Evolutionary conservation across 1,140 invertebrate species (phyloP).

Genomic region (Schlechtendalia chinensis): DNA sequence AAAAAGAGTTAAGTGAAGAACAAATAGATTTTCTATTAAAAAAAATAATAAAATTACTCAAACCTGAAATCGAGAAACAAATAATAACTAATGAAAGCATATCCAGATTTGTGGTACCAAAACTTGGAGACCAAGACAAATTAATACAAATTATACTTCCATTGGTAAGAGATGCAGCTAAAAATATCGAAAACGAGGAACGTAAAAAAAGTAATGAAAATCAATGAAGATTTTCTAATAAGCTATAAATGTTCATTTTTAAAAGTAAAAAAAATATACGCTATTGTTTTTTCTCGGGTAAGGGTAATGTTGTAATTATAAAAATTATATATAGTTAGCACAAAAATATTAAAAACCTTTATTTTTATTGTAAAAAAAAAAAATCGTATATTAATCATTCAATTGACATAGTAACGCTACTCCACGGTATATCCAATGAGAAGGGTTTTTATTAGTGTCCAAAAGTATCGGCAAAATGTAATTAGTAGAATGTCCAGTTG

Average conservation of each 20-base stretch:
- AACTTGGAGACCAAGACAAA: conserved; percentile 16
- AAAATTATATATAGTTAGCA: background rate
- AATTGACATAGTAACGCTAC: conserved; percentile 82
- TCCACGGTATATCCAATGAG: conserved; percentile 86
- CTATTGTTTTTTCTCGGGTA: background rate
- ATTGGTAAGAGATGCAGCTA: background rate
- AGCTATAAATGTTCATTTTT: background rate
- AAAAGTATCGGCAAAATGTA: conserved; percentile 79
- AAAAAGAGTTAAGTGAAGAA: conserved; percentile 8
- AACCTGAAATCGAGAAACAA: conserved; percentile 22
- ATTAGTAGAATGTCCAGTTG: conserved; percentile 89
- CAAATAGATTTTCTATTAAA: conserved; percentile 17
- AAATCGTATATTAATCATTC: conserved; percentile 62
- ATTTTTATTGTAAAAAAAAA: background rate
- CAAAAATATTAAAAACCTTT: no score
- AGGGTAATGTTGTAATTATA: background rate
- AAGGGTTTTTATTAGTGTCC: conserved; percentile 65
- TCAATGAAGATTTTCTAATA: background rate
- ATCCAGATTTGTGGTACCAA: background rate
- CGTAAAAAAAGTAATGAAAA: background rate
- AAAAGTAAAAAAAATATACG: background rate
- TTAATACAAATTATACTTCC: conserved; percentile 28
- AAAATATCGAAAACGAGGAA: background rate
- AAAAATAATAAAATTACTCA: conserved; percentile 32
- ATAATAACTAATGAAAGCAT: background rate